Evolutionary conservation across 2,113 vertebrate genomes (phyloP), one percentile per base, ranked within the genome.

Genomic region (Etia nguti): DNA sequence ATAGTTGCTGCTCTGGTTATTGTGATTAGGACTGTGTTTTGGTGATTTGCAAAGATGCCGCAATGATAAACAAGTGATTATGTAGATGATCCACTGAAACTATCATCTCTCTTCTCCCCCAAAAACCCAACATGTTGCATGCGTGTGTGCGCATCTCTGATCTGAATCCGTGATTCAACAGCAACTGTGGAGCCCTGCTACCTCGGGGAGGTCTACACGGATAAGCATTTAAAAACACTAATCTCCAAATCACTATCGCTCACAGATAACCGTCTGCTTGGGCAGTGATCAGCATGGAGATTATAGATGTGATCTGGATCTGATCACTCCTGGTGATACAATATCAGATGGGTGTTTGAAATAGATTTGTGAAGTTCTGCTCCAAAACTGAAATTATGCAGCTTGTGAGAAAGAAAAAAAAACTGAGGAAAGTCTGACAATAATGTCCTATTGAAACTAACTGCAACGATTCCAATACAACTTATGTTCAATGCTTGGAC

Each of bases 141-240:
- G 80, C 65, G 86, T 82, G 62, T 50, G 83, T 88, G 80, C 52
- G 56, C 26, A 34, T 83, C 80, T 88, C 88, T 62, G 92, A 90
- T 93, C 60, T 24, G 80, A 68, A 10, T 60, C 65, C 3, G 41
- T 6, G 65, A 82, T 82, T 85, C 73, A 77, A 8, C 57, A 9
- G 79, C 6, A 79, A 62, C 73, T 90, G 57, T 8, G 86, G 77
- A 85, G 90, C 82, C 88, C 29, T 24, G 59, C 90, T 83, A 93
- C 92, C 93, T 94, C 75, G 9, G 93, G 93, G 93, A 91, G 91
- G 93, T 92, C 93, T 93, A 54, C 91, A 83, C 26, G 59, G 91
- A 93, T 92, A 90, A 94, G 89, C 90, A 89, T 94, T 94, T 93
- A 92, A 91, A 94, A 93, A 92, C 91, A 86, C 89, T 94, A 94